Evolutionary conservation across 2,113 vertebrate genomes (phyloP), one percentile per base, ranked within the genome.

Genomic region (Corvus moneduloides): DNA sequence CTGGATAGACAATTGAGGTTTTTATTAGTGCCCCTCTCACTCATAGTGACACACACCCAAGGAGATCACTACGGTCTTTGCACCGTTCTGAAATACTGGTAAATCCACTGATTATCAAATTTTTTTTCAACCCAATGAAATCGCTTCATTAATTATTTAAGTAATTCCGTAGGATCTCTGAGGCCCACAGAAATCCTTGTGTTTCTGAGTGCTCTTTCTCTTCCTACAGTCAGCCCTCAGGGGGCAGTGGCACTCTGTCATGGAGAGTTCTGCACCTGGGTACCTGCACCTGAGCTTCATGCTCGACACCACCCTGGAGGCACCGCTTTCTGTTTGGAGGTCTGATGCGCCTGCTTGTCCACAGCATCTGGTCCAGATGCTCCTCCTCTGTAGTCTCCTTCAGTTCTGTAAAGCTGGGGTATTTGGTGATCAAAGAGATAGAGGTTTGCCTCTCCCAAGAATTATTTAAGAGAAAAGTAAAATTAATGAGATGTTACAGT

Each of bases 161-260:
- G 18, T 35, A 39, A 58, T 54, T 77, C 37, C 13, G 8, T n/a
- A n/a, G 20, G 37, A 56, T 87, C 71, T 58, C 68, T 54, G 51
- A 81, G 37, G 68, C 2, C 21, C 10, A 1, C 0, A 0, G 43
- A 35, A 84, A 68, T 15, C 44, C 30, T 30, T 41, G 28, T 73
- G 28, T 73, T 69, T 43, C 51, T 63, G 11, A 5, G 39, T 55
- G 52, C 22, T 72, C n/a, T 39, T 75, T 77, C 37, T 44, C 41
- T 78, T 62, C 32, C 37, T 7, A 3, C 22, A 17, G 3, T 7
- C 28, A 49, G 46, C 90, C 87, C n/a, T 64, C 75, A 62, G 94
- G 48, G 72, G 84, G 41, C 90, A 54, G 61, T 91, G 92, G n/a
- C 77, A 32, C 64, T 48, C 20, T 58, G 49, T 43, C 64, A 18